Base-by-base conservation (phyloP, 2,888 invertebrate genomes). In the Podabrus alpinus region DNA sequence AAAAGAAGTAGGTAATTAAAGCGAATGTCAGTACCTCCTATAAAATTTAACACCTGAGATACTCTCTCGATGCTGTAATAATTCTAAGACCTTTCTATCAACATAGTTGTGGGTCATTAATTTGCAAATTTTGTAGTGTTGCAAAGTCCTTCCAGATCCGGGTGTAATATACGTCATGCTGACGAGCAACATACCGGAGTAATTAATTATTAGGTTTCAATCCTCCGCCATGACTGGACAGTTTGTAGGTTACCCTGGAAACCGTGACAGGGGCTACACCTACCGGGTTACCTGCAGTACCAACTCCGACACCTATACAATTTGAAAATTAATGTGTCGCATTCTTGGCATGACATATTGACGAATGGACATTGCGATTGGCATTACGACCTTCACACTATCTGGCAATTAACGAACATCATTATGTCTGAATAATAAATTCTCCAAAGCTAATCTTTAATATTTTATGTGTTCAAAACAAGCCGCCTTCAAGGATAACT, bases 171-270 rank as follows among this genome's bases (percentile, higher is more conserved):
- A 81, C 82, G 81, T 81, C 81, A 81, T 81, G 81, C 81, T 82
- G 81, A 80, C 81, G 81, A 81, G 79, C 81, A 79, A 80, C 80
- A 81, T 81, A 79, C 80, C 80, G 77, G 81, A 83, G 85, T 85
- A 86, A 86, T 86, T 86, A 86, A 86, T 86, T 86, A 85, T 85
- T 85, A 85, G 86, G 85, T 85, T 85, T 86, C 85, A 86, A 85
- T 85, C 84, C 83, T 82, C 83, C 84, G 85, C 85, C 85, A 85
- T 86, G 86, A 86, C 79, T 79, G 79, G 79, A 79, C 80, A 80
- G 78, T 81, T 81, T 85, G 84, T 80, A 79, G 80, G 84, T 84
- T 85, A 82, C 85, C 84, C 78, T 82, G 84, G 84, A 80, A 82
- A 85, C 86, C 83, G 82, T 82, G 82, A 83, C 83, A 83, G 81